Conservation (phyloP, 2,888 invertebrate genomes). For the Coelopa pilipes region DNA sequence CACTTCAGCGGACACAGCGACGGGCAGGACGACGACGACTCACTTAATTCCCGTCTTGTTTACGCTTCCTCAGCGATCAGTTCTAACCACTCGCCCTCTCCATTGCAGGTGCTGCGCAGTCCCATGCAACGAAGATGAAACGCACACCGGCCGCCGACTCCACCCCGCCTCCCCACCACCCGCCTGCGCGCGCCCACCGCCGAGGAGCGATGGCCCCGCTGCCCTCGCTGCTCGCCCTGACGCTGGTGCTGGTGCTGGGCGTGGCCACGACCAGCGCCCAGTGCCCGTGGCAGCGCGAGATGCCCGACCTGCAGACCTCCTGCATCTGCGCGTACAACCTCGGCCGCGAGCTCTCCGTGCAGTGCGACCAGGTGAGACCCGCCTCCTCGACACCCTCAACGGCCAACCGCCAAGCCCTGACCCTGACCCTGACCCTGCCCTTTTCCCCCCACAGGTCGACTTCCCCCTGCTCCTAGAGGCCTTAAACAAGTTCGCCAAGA, state of each 20-base stretch:
- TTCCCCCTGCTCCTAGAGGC: constrained; percentile 80
- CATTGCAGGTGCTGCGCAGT: constrained; percentile 29
- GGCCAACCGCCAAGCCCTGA: no score
- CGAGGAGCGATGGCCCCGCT: constrained; percentile 12
- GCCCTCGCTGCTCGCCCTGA: constrained; percentile 41
- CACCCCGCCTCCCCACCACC: no score
- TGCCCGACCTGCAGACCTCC: constrained; percentile 80
- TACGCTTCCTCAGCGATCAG: no score
- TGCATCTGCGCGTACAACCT: constrained; percentile 91
- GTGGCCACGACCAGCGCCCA: constrained; percentile 68
- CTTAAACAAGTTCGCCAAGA: constrained; percentile 75
- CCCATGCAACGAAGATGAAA: constrained; percentile 54
- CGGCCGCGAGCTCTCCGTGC: constrained; percentile 85
- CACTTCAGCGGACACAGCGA: not conserved
- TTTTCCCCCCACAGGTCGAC: constrained; percentile 72
- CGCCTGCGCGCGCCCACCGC: not conserved
- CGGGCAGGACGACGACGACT: not conserved
- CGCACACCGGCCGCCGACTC: constrained; percentile 12
- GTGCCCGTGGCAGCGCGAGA: constrained; percentile 86
- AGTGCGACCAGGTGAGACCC: constrained; percentile 80
- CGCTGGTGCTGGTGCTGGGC: constrained; percentile 36
- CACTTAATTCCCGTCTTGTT: no score
- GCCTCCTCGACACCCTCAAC: not conserved
- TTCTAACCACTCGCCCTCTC: not conserved
- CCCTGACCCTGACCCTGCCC: not conserved